Evolutionary conservation across 2,888 invertebrate species (phyloP), one percentile per base, ranked within the genome.

Genomic region (Mimumesa dahlbomi): DNA sequence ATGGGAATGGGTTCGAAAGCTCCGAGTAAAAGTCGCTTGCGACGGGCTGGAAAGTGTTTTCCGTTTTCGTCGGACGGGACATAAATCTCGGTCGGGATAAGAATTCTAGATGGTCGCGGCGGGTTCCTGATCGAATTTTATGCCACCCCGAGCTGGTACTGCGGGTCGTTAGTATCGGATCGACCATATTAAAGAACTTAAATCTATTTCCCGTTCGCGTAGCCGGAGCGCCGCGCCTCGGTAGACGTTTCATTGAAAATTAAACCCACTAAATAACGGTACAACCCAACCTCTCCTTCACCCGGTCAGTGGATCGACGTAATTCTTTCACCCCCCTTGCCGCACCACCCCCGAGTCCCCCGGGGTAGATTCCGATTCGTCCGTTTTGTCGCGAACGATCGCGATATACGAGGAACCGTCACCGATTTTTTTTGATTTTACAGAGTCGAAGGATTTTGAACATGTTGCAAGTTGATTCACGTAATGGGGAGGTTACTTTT

Each of bases 1-100:
- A 36, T 42, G 29, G 56, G 58, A 64, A 50, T 69, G 64, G n/a
- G 54, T 59, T 59, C 54, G 59, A 61, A 36, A 50, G 25, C 21
- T 13, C 40, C 21, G 38, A 36, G 48, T 62, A 54, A 53, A 63
- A 66, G 50, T 69, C 74, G 36, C 64, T n/a, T 54, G 64, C 65
- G 66, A 73, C 50, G 63, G 61, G 40, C 62, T 34, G 67, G 68
- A 73, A 79, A 79, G 69, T 79, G 79, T 79, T 79, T 79, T 62
- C 79, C 77, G 67, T 73, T 67, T 73, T 79, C 75, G 62, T 77
- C 62, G 62, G 42, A 62, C 49, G 67, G 63, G 61, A 75, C 75
- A 77, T 77, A 79, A 79, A 77, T 79, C 79, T 63, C 53, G 18
- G 42, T 11, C 59, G 50, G 77, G 69, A 73, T 79, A 79, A 79